Percentiles rank a stretch among this genome's conserved stretches.
Evolutionary conservation across 2,797 vertebrate genomes (phyloP).

Genomic region (Xerus rutilus): DNA sequence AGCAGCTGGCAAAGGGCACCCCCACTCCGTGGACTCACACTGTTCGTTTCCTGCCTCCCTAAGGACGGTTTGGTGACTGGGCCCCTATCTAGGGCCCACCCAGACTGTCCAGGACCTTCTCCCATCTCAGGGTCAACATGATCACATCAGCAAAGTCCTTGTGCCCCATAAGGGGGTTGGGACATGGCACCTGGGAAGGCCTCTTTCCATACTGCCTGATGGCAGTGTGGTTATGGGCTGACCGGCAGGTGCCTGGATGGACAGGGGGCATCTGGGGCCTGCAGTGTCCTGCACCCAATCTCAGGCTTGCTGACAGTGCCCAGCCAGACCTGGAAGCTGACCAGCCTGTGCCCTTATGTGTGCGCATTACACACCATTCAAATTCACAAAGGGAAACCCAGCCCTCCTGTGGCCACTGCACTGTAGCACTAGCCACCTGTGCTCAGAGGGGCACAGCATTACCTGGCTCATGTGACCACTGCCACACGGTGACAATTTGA

Average conservation of each 20-base stretch:
- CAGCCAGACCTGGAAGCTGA: fast-evolving
- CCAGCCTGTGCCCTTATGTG: neutral
- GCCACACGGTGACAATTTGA: fast-evolving
- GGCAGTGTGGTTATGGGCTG: fast-evolving
- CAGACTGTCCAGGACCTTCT: neutral
- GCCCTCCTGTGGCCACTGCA: fast-evolving
- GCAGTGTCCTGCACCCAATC: fast-evolving
- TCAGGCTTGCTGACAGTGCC: fast-evolving
- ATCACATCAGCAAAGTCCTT: neutral
- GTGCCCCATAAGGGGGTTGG: fast-evolving
- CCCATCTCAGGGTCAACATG: fast-evolving
- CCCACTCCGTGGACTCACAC: too few species aligned
- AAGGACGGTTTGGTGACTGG: too few species aligned
- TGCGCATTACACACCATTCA: fast-evolving
- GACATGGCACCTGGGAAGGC: fast-evolving
- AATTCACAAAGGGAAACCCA: fast-evolving
- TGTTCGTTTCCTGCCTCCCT: too few species aligned
- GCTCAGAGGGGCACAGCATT: fast-evolving
- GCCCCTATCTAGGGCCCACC: neutral
- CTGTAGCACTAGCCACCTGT: neutral
- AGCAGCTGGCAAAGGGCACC: too few species aligned
- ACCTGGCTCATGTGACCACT: neutral
- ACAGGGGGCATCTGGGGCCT: fast-evolving
- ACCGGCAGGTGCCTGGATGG: too few species aligned
- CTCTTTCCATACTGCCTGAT: fast-evolving